Base-by-base conservation (phyloP, 2,888 invertebrate species). In the Epirrhoe alternata region DNA sequence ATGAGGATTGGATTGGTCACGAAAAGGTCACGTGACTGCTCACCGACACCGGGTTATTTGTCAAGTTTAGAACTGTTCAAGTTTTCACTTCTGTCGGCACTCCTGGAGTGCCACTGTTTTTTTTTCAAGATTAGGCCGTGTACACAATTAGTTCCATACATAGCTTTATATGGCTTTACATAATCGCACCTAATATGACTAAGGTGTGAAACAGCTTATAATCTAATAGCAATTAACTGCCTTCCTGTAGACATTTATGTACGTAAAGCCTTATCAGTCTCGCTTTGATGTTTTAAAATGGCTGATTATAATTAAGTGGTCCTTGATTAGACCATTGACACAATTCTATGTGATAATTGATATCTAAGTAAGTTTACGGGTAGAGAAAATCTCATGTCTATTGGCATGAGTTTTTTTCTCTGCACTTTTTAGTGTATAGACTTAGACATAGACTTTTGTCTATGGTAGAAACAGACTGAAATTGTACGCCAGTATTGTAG, bases 161-260 rank as follows among this genome's bases (percentile, higher is more conserved):
- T 30, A 54, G 60, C 69, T 62, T 69, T 65, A 42, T 35, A 47
- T 16, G 57, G 47, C 65, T 70, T 65, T 65, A 69, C 68, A 70
- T 72, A 69, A 70, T 65, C 67, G 57, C 42, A 47, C 64, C 56
- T 60, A 64, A 61, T 58, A 60, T 14, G 57, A 60, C 42, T 62
- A 35, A 67, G 67, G 67, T 72, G 70, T 66, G 67, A 72, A 72
- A 72, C 51, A 35, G 49, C 51, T 51, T 53, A 33, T 62, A 60
- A 66, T 61, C 60, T 57, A 31, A 49, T 63, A 57, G 57, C 56
- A 67, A 67, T 68, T 69, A 69, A 66, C 47, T 62, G 52, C 60
- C 66, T 72, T 70, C 72, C 70, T 68, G 68, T 70, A 7, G 33
- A 52, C 47, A n/a, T 24, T 64, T 60, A 57, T 58, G 47, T 16